These are phyloP conservation scores for Ascidia mentula DNA, from an alignment of 23 tunicate species.

Conservation along the genomic window DNA sequence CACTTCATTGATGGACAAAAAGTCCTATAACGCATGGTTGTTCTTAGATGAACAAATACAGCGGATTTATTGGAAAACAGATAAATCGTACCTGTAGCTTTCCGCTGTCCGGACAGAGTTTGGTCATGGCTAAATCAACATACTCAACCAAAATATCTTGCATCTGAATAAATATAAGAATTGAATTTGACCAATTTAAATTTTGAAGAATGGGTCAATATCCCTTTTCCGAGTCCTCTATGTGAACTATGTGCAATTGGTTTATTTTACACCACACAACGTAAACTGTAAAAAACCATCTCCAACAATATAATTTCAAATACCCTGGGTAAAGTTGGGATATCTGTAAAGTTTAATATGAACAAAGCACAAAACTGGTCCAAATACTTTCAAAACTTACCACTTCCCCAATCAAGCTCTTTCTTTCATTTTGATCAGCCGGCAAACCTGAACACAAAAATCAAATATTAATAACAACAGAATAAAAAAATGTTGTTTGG, in stretches of 20 bases:
- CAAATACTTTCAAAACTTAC: constrained; percentile 50
- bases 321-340: too few species aligned
- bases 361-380: too few species aligned
- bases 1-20: not conserved
- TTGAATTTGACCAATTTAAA: too few species aligned
- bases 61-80: not conserved
- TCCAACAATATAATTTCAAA: too few species aligned
- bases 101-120: constrained; percentile 87
- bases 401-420: constrained; percentile 52
- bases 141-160: constrained; percentile 80
- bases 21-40: not conserved
- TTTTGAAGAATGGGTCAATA: too few species aligned
- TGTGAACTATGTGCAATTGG: too few species aligned
- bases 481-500: not conserved
- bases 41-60: not conserved
- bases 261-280: too few species aligned
- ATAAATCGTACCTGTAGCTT: constrained; percentile 59
- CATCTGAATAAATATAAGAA: constrained; percentile 40
- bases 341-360: too few species aligned
- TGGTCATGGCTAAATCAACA: constrained; percentile 90
- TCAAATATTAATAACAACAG: not conserved
- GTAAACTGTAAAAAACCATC: too few species aligned
- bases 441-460: constrained; percentile 63
- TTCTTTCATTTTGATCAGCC: constrained; percentile 24
- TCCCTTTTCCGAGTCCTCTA: too few species aligned